These are phyloP conservation scores for Dromiciops gliroides DNA, from an alignment of 2,113 vertebrate genomes.

Conservation along the genomic window DNA sequence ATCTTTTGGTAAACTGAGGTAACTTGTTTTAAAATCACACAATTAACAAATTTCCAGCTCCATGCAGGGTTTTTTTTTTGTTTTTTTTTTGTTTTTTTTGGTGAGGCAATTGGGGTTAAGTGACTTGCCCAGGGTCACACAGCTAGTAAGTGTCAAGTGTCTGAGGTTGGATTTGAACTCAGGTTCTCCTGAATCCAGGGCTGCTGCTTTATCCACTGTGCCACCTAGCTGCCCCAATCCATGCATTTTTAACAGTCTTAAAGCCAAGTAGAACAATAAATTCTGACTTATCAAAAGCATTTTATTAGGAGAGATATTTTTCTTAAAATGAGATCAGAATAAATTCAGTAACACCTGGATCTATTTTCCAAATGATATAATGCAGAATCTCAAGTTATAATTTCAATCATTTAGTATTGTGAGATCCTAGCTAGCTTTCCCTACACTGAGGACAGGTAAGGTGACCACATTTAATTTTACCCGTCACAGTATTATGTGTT, in stretches of 20 bases:
- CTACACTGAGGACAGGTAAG: too few species aligned
- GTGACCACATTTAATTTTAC: too few species aligned
- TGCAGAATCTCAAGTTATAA: background rate
- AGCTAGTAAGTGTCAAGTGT: too few species aligned
- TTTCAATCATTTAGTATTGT: background rate
- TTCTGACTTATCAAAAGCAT: background rate
- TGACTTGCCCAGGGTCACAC: too few species aligned
- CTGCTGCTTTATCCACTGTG: too few species aligned
- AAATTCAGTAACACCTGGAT: background rate
- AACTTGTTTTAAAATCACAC: background rate
- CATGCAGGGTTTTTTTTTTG: too few species aligned
- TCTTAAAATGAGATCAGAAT: background rate
- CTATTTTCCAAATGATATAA: background rate
- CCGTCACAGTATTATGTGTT: background rate
- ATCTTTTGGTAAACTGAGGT: background rate
- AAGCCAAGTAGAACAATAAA: background rate
- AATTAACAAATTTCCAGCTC: background rate
- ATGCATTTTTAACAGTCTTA: background rate
- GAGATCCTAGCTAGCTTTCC: too few species aligned
- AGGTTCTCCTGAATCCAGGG: too few species aligned
- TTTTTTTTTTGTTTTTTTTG: too few species aligned
- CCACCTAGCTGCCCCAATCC: too few species aligned
- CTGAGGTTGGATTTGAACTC: too few species aligned
- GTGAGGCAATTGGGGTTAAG: too few species aligned
- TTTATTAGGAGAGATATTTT: background rate